Base-by-base conservation (phyloP, 2,888 invertebrate species). In the Thecocarcelia acutangulata region DNA sequence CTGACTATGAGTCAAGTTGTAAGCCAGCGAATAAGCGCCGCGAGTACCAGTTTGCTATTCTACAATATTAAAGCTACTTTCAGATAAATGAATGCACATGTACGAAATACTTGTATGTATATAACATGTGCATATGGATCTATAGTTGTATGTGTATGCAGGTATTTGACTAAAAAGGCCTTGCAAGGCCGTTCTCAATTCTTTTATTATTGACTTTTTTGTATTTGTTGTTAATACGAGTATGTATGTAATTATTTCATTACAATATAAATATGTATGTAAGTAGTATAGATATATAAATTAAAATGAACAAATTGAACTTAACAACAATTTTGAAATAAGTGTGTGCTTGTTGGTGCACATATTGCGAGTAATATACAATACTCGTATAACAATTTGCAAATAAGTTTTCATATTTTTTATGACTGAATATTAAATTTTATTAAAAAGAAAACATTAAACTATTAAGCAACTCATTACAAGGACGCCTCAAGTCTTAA, bases 171-270 rank as follows among this genome's bases (percentile, higher is more conserved):
- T 68, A 59, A 88, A 87, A 88, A 88, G 88, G 88, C 88, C 88
- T 88, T 88, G 88, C 88, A 88, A 88, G 88, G 88, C 86, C 88
- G 88, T 87, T 86, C 61, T 84, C 80, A 78, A 80, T 78, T 80
- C 69, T 78, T 66, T 78, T 68, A 37, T 46, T 58, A 37, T 24
- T 54, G 15, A 28, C 17, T 40, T 58, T 66, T 70, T 72, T 70
- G 13, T 46, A 63, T 68, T 73, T 54, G 40, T 44, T 64, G 24
- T 64, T 56, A 44, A 52, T 48, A 58, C 24, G 69, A 63, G 46
- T 24, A 24, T 24, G 24, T 5, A 24, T 24, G 24, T 24, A 24
- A 24, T 3, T 24, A 24, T 24, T 24, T 24, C 24, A 24, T 24
- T 24, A 24, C 24, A 24, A 24, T 24, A 24, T 24, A 24, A 3